phyloP scores from a whole-genome alignment of 2,797 vertebrate genomes.

The Phoxinus dragarum region DNA sequence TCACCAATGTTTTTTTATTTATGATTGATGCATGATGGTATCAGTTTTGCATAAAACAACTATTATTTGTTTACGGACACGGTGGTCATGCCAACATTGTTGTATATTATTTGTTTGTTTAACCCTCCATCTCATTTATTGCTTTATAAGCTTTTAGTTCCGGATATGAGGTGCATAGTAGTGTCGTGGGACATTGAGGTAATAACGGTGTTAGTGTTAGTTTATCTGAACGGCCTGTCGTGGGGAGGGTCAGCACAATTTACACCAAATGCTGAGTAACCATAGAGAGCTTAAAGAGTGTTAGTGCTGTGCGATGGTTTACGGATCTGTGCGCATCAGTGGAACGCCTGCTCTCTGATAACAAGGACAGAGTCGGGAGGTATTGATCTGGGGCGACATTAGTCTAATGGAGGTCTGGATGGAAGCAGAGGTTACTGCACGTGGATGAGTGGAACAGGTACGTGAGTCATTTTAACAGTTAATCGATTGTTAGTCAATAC shows the following conservation, averaged over 20 bases:
- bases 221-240: background rate
- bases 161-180: slow-evolving; percentile 36
- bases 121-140: slow-evolving; percentile 1
- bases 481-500: slow-evolving; percentile 24
- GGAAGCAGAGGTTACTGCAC: slow-evolving; percentile 26
- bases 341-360: slow-evolving; percentile 69
- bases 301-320: slow-evolving; percentile 59
- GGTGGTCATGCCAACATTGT: background rate
- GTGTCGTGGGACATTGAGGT: slow-evolving; percentile 1
- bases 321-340: slow-evolving; percentile 74
- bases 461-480: slow-evolving; percentile 52
- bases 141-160: slow-evolving; percentile 34
- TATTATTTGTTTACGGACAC: background rate
- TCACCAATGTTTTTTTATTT: background rate
- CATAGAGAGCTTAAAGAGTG: slow-evolving; percentile 69
- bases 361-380: slow-evolving; percentile 53
- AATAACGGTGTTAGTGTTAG: slow-evolving; percentile 36
- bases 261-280: slow-evolving; percentile 63
- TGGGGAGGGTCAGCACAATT: slow-evolving; percentile 37
- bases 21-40: fast-evolving
- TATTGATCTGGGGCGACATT: slow-evolving; percentile 70
- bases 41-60: background rate
- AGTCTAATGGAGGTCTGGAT: slow-evolving; percentile 60
- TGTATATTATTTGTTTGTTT: slow-evolving; percentile 23
- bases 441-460: slow-evolving; percentile 69